Base-by-base conservation (phyloP, 2,888 invertebrate species). In the Xylophagus ater region DNA sequence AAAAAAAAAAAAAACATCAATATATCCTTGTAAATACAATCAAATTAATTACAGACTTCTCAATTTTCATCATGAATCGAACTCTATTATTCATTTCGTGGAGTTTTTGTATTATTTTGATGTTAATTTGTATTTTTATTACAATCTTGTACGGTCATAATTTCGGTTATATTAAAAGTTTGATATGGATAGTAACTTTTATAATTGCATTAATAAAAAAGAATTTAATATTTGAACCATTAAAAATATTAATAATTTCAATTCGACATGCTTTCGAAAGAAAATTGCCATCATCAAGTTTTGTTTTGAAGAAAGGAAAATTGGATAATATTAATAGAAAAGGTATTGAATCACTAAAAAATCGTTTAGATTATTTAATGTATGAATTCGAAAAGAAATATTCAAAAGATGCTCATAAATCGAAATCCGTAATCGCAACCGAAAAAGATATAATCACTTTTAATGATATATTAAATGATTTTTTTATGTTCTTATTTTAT, bases 401-500 rank as follows among this genome's bases (percentile, higher is more conserved):
- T 12, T 29, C 28, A 3, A 10, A 56, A 41, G 50, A 54, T n/a
- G n/a, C n/a, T n/a, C n/a, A n/a, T n/a, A n/a, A n/a, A n/a, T n/a
- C n/a, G n/a, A n/a, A n/a, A n/a, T n/a, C n/a, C n/a, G n/a, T n/a
- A n/a, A n/a, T n/a, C n/a, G n/a, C n/a, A 9, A 45, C 56, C 30
- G 58, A 56, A 40, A 29, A 24, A 1, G 24, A 50, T 0, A 60
- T 59, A 30, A 37, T 47, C 1, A 45, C 49, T 28, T 60, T 56
- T 37, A 49, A 48, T 21, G 39, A 43, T 4, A 51, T 58, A 12
- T 40, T 50, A 2, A 25, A 42, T 12, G 62, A 62, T 31, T 14
- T 60, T 5, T 45, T 53, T 36, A 34, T 57, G 3, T 57, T 53
- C 44, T 51, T 53, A 1, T 50, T 48, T 34, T 60, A 59, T 40